These are phyloP conservation scores for Gonocerus acuteangulatus DNA, from an alignment of 2,888 invertebrate species.

Conservation along the genomic window DNA sequence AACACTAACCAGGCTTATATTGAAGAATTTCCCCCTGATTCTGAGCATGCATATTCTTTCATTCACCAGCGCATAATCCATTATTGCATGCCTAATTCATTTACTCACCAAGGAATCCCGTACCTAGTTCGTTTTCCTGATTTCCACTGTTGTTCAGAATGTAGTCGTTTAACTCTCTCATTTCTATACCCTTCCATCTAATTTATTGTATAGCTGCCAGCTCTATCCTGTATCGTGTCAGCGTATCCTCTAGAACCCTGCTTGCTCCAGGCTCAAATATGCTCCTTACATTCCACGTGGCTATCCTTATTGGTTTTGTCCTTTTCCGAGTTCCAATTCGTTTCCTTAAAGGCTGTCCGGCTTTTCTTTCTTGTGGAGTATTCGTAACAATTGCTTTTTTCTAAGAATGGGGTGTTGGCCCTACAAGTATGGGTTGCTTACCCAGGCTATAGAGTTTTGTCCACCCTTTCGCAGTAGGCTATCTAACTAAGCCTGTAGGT, in stretches of 20 bases:
- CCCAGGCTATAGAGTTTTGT: neutral
- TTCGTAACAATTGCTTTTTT: neutral
- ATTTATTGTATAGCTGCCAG: neutral
- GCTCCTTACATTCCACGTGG: constrained; percentile 22
- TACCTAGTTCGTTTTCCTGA: neutral
- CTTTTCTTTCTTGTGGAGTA: neutral
- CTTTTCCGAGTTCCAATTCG: neutral
- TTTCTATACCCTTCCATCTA: neutral
- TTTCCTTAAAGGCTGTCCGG: neutral
- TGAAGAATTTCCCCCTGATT: too few relatives aligned
- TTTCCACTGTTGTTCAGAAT: constrained; percentile 13
- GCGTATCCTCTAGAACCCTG: neutral
- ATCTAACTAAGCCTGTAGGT: neutral
- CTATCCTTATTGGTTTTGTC: neutral
- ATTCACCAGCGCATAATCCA: too few relatives aligned
- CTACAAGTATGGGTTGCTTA: neutral
- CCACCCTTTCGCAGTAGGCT: neutral
- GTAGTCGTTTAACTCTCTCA: neutral
- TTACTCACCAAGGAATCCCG: constrained; percentile 10
- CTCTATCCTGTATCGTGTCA: constrained; percentile 10
- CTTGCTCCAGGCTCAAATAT: constrained; percentile 12
- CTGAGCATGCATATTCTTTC: too few relatives aligned
- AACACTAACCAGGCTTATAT: too few relatives aligned
- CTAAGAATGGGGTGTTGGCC: neutral
- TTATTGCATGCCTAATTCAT: neutral